Conservation (phyloP, 2,797 vertebrate species). For the Eutrigla gurnardus region DNA sequence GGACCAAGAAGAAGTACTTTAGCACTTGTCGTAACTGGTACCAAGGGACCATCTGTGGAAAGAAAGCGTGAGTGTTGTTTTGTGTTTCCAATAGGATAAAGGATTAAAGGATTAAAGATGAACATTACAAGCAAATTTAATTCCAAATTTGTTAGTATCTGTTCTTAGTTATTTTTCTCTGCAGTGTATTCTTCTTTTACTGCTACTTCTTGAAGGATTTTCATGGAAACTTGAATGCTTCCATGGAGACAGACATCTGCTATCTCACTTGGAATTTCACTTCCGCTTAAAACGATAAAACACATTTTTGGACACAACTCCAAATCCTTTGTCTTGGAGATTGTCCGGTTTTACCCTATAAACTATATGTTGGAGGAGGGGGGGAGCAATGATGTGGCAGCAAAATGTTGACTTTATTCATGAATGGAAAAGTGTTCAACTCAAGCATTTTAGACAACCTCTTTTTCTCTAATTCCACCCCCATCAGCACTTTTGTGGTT, state of each 20-base stretch:
- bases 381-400: constrained; percentile 58
- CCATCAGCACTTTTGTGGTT: constrained; percentile 66
- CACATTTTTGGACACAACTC: constrained; percentile 50
- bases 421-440: constrained; percentile 70
- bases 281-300: constrained; percentile 55
- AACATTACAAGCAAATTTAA: constrained; percentile 18
- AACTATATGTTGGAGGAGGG: constrained; percentile 14
- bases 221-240: constrained; percentile 60
- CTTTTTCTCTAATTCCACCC: constrained; percentile 46
- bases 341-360: constrained; percentile 31
- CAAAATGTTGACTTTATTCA: constrained; percentile 62
- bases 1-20: constrained; percentile 98
- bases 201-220: constrained; percentile 12
- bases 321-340: constrained; percentile 38
- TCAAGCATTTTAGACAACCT: constrained; percentile 39
- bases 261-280: constrained; percentile 54
- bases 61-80: constrained; percentile 93
- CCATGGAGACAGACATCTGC: constrained; percentile 71
- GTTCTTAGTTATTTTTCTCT: constrained; percentile 1
- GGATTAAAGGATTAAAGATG: constrained; percentile 23
- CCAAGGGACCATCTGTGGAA: constrained; percentile 94
- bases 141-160: constrained; percentile 18
- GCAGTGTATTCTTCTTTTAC: constrained; percentile 11
- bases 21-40: constrained; percentile 99
- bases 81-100: constrained; percentile 34